Base-by-base conservation (phyloP, 2,113 vertebrate genomes). In the Empidonax traillii region DNA sequence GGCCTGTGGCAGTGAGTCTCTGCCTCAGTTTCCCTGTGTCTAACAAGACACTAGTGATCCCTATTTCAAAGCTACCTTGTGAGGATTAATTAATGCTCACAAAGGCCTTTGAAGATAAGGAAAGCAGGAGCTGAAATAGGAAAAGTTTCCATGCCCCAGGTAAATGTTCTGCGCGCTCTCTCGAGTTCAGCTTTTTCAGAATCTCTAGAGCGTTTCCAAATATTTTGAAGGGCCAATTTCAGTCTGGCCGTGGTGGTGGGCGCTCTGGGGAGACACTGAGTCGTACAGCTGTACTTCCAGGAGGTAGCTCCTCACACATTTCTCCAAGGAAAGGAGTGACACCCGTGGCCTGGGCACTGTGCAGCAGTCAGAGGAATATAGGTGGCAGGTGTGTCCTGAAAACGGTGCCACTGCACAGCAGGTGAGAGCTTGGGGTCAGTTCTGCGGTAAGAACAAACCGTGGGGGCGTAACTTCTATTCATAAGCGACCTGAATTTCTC, bases 291-390 rank as follows among this genome's bases (percentile, higher is more conserved):
- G 0, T 43, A 4, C 18, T 33, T 30, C 8, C 44, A 43, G 51
- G 28, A 44, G 25, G 44, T n/a, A 3, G 2, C 51, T 37, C 9
- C 30, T 51, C 1, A 0, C 33, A 41, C 2, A 0, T 71, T 44
- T 17, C 37, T 12, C 19, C 9, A 2, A 8, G 69, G 46, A 39
- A 30, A 30, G 71, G 37, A 31, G 16, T 13, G 27, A 28, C 31
- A 21, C 14, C 33, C 21, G 22, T 1, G 2, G 16, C 33, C 28
- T 75, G 33, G 25, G 43, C 27, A 1, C 3, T n/a, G 3, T 2
- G 28, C 27, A 23, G 28, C 49, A 21, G 5, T 33, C n/a, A n/a
- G 31, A 56, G 58, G 31, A 28, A 30, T 2, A 2, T 2, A 25
- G 28, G 18, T n/a, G 20, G 39, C 73, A 74, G 46, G 5, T 15